Percentiles rank a stretch among this genome's conserved stretches.
Evolutionary conservation across 2,797 vertebrate genomes (phyloP).

Genomic region (Vultur gryphus): DNA sequence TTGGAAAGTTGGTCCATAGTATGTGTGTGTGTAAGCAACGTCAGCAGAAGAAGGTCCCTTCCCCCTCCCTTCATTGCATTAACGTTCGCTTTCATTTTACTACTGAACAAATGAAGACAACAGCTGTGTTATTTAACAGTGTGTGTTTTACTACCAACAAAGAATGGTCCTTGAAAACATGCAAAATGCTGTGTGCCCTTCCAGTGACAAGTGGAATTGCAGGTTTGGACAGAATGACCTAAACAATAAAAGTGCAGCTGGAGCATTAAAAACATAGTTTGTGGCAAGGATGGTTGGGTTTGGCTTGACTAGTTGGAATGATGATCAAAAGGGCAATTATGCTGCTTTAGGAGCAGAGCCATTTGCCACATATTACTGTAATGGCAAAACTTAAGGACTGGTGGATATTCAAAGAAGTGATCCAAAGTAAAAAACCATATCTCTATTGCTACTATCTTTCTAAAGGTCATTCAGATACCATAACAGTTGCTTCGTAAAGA

Average conservation of each 20-base stretch:
- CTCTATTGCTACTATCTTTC: neutral
- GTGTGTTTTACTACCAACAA: neutral
- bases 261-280: neutral
- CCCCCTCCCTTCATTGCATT: neutral
- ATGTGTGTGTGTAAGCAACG: neutral
- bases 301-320: neutral
- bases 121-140: conserved; percentile 51
- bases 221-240: conserved; percentile 1
- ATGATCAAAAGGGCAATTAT: neutral
- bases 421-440: neutral
- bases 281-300: neutral
- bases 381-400: neutral
- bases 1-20: neutral
- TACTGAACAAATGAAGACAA: conserved; percentile 27
- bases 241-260: conserved; percentile 40
- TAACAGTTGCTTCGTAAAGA: neutral
- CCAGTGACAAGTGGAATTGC: neutral
- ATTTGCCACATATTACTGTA: neutral
- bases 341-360: neutral
- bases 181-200: neutral
- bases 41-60: conserved; percentile 19
- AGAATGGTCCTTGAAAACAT: neutral
- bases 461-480: neutral
- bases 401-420: neutral
- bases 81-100: neutral